A percentile compares a stretch with the other conserved stretches of the same genome.
Conservation (phyloP, 2,797 vertebrate species). For the Coluber constrictor region DNA sequence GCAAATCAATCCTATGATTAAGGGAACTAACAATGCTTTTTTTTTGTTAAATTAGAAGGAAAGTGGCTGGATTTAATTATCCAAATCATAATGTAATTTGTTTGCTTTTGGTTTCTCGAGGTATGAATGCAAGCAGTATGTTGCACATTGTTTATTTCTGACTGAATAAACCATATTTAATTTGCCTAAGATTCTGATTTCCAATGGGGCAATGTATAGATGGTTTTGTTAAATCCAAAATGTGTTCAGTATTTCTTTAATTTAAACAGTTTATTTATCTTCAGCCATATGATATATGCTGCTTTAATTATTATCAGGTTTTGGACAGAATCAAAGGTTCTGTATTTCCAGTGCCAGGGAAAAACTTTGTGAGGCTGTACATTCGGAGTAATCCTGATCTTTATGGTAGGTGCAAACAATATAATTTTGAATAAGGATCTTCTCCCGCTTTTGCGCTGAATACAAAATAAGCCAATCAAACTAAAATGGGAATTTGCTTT, state of each 20-base stretch:
- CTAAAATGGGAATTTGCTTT: conserved; percentile 6
- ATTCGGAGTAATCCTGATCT: conserved; percentile 94
- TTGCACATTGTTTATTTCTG: neutral
- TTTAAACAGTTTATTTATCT: neutral
- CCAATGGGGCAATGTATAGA: neutral
- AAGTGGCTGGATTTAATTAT: neutral
- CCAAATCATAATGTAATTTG: neutral
- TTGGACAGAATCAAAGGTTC: conserved; percentile 92
- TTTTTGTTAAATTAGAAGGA: neutral
- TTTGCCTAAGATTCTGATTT: neutral
- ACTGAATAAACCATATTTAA: neutral
- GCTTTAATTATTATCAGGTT: conserved; percentile 74
- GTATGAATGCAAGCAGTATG: neutral
- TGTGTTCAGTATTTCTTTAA: neutral
- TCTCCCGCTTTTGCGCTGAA: conserved; percentile 13
- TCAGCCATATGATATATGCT: conserved; percentile 8
- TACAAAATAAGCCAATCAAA: conserved; percentile 1
- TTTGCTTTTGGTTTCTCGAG: neutral
- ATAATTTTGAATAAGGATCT: neutral
- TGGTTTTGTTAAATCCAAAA: neutral
- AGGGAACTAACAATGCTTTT: neutral
- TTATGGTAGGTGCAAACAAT: conserved; percentile 78
- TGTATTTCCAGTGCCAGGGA: conserved; percentile 88
- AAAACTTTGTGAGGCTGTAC: conserved; percentile 90
- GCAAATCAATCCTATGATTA: neutral